phyloP scores from a whole-genome alignment of 2,888 invertebrate species.

The Tinea trinotella region DNA sequence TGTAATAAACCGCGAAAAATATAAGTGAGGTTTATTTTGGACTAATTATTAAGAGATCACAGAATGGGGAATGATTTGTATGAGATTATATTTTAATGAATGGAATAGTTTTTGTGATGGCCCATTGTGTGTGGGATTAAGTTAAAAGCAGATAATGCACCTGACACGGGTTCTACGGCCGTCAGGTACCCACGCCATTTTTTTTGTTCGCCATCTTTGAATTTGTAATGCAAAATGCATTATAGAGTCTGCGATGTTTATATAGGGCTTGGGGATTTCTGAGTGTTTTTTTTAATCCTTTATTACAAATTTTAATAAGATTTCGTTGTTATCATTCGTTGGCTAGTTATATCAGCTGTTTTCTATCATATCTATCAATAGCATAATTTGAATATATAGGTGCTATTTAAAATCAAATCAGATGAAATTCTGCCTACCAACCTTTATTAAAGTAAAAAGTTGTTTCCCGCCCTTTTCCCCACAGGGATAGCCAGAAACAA shows the following conservation, averaged over 20 bases:
- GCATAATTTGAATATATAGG: too few species aligned
- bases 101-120: constrained; percentile 43
- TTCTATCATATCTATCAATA: too few species aligned
- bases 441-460: too few species aligned
- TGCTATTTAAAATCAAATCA: too few species aligned
- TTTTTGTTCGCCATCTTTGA: constrained; percentile 7
- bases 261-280: constrained; percentile 35
- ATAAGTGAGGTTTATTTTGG: constrained; percentile 36
- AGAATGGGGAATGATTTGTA: constrained; percentile 41
- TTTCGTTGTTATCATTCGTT: constrained; percentile 18
- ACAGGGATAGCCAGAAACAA: too few species aligned
- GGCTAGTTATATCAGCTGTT: neutral
- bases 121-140: constrained; percentile 49
- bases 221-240: constrained; percentile 34
- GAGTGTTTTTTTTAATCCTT: constrained; percentile 21
- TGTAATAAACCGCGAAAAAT: constrained; percentile 57
- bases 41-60: constrained; percentile 31
- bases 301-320: constrained; percentile 23
- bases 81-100: constrained; percentile 58
- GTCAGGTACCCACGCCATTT: constrained; percentile 44
- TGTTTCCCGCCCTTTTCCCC: too few species aligned
- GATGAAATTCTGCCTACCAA: too few species aligned
- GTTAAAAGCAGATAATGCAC: constrained; percentile 59
- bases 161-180: constrained; percentile 43
- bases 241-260: constrained; percentile 41